A percentile compares a stretch with the other conserved stretches of the same genome.
These are phyloP conservation scores for Pseudochirops cupreus DNA, from an alignment of 2,797 vertebrate species.

Conservation along the genomic window DNA sequence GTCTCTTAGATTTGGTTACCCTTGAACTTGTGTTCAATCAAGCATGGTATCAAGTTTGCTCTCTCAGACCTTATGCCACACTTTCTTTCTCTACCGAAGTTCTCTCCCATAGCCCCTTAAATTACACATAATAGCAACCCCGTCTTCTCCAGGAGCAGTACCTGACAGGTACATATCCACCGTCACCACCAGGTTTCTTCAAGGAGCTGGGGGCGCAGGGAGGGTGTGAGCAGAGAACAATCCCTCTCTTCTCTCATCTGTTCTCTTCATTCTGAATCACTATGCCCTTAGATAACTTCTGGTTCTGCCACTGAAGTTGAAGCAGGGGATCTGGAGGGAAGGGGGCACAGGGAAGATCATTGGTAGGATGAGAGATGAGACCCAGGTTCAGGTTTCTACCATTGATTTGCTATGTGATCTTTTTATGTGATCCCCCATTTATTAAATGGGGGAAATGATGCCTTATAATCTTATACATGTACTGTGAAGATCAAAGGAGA, in stretches of 20 bases:
- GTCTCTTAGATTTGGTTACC: not conserved
- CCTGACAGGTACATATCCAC: not conserved
- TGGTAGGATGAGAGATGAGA: not conserved
- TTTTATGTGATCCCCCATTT: not conserved
- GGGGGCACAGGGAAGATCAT: not conserved
- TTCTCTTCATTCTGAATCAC: not conserved
- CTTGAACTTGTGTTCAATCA: not conserved
- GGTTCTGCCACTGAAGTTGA: not conserved
- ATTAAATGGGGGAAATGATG: not conserved
- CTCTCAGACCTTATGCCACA: not conserved
- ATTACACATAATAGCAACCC: not conserved
- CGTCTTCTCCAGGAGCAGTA: not conserved
- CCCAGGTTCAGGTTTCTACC: not conserved
- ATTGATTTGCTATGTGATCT: not conserved
- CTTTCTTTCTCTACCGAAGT: not conserved
- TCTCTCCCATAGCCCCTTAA: not conserved
- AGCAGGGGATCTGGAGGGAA: not conserved
- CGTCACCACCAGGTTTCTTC: not conserved
- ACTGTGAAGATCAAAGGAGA: constrained; percentile 5
- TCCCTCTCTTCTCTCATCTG: not conserved
- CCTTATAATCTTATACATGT: not conserved
- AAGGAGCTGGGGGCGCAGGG: not conserved
- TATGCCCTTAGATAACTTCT: not conserved
- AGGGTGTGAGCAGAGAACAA: not conserved
- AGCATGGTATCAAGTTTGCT: not conserved